Evolutionary conservation across 2,888 invertebrate species (phyloP).

Genomic region (Drosophila prolongata): DNA sequence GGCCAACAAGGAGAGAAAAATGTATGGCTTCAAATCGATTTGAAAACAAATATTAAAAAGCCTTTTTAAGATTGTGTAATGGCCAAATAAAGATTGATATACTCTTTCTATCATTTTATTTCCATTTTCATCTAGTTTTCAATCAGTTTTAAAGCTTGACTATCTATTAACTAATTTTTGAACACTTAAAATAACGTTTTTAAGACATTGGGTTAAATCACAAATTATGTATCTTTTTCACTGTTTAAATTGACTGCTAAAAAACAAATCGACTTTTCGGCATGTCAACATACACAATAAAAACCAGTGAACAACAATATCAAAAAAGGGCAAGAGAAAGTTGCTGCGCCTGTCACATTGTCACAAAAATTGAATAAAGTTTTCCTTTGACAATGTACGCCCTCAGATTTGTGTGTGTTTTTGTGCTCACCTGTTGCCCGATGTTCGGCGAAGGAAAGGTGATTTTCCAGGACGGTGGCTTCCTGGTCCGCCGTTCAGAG

Average conservation of each 20-base stretch:
- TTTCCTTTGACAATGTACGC: slow-evolving; percentile 52
- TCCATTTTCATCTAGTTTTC: no score
- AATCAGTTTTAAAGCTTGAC: no score
- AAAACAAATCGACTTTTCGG: slow-evolving; percentile 32
- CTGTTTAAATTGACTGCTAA: neutral
- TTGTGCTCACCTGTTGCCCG: slow-evolving; percentile 37
- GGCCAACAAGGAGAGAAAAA: no score
- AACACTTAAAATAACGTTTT: no score
- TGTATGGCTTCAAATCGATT: no score
- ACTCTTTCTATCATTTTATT: no score
- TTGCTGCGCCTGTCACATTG: slow-evolving; percentile 57
- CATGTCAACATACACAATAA: slow-evolving; percentile 23
- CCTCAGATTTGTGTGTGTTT: slow-evolving; percentile 2
- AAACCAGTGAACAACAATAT: neutral
- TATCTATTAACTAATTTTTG: no score
- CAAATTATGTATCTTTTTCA: neutral
- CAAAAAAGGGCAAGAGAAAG: slow-evolving; percentile 44
- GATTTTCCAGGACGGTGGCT: neutral
- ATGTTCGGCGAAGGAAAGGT: neutral
- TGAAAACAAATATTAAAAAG: no score
- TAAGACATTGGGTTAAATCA: no score
- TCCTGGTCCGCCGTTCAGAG: slow-evolving; percentile 14
- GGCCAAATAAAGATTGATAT: no score
- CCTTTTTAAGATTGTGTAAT: no score
- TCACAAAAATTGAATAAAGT: slow-evolving; percentile 63